Base-by-base conservation (phyloP, 2,888 invertebrate genomes). In the Lepidonotus clava region DNA sequence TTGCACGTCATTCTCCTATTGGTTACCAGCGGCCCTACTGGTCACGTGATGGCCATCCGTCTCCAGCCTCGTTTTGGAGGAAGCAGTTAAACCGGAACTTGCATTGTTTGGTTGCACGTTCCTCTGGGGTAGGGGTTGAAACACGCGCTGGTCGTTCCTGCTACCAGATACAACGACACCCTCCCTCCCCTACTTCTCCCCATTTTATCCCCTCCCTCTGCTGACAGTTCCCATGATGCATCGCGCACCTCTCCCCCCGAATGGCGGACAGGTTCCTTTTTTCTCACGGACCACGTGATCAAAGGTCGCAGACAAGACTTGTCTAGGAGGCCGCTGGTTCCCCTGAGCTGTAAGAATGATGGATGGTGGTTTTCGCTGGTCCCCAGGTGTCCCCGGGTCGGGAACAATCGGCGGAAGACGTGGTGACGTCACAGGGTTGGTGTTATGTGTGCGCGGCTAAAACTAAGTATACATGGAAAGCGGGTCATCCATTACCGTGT, bases 141-240 rank as follows among this genome's bases (percentile, higher is more conserved):
- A n/a, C n/a, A n/a, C n/a, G n/a, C n/a, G n/a, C n/a, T n/a, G n/a
- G n/a, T n/a, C n/a, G n/a, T n/a, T n/a, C n/a, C 18, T 18, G 18
- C 46, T 18, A 8, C 46, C 46, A 46, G 8, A 8, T 18, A 46
- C 46, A 8, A 46, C 46, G 46, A 8, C 8, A 46, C 46, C 46
- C 8, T 46, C 46, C 8, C 46, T 18, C 8, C 46, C 46, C 46
- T 18, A 46, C 46, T 11, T 46, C 46, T 11, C 46, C 46, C 8
- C 46, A 46, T 18, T 18, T 11, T 18, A 8, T 46, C 46, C 8
- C 46, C 46, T 11, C 46, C 46, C 2, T 36, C 38, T 0, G 34
- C 71, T n/a, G 34, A 18, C 71, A 38, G n/a, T n/a, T 71, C 36
- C 38, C 36, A n/a, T 71, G 71, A 71, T 71, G 71, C 71, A 71